phyloP scores from a whole-genome alignment of 2,113 vertebrate species.

The Loxodonta africana region DNA sequence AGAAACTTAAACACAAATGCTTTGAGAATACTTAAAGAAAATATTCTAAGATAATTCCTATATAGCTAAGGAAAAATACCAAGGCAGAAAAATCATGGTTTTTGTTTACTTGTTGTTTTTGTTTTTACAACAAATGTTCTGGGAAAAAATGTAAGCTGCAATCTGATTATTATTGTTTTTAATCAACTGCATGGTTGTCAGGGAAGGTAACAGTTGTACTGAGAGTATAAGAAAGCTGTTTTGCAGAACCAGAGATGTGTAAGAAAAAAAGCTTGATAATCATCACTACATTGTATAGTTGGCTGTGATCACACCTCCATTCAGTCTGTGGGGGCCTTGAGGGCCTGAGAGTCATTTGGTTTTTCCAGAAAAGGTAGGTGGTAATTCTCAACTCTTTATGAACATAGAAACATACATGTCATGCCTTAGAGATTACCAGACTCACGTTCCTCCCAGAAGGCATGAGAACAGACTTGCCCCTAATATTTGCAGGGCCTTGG shows the following conservation, averaged over 20 bases:
- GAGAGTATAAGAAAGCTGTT: background rate
- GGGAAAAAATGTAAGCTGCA: background rate
- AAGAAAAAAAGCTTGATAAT: background rate
- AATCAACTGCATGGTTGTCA: background rate
- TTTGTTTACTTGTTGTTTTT: background rate
- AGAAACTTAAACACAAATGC: background rate
- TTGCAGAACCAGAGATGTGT: background rate
- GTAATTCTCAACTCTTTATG: background rate
- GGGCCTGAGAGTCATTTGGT: background rate
- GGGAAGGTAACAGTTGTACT: background rate
- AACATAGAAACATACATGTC: background rate
- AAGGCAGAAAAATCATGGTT: background rate
- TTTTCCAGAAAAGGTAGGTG: background rate
- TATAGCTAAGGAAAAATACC: background rate
- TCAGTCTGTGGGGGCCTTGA: background rate
- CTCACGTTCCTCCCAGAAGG: background rate
- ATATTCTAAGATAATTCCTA: background rate
- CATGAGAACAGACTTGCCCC: background rate
- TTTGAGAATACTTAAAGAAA: background rate
- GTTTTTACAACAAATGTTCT: background rate
- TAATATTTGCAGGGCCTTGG: background rate
- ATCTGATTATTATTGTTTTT: background rate
- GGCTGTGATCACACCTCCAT: background rate
- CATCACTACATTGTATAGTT: too few species aligned
- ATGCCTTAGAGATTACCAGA: background rate